Conservation (phyloP, 2,113 vertebrate species). For the Craseonycteris thonglongyai region DNA sequence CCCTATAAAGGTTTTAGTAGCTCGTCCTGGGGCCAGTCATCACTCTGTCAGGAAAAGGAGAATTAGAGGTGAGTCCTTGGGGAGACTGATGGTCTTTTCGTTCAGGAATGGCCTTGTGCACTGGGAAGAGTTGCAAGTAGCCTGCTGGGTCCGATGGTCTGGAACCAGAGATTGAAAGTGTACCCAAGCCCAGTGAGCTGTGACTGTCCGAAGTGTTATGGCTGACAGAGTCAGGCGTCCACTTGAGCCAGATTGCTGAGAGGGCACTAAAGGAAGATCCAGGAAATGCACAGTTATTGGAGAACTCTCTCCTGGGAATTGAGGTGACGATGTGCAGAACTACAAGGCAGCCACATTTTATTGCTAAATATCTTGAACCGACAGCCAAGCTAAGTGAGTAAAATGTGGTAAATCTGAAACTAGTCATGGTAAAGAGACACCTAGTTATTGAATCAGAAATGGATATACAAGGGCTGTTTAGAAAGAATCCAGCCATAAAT, state of each 20-base stretch:
- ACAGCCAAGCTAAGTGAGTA: conserved; percentile 21
- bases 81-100: conserved; percentile 54
- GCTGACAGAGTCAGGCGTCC: conserved; percentile 30
- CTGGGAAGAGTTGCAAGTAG: conserved; percentile 6
- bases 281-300: background rate
- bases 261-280: conserved; percentile 19
- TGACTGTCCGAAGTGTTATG: conserved; percentile 41
- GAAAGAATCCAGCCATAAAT: no score
- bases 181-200: background rate
- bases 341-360: conserved; percentile 7
- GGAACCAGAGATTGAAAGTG: conserved; percentile 58
- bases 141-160: conserved; percentile 37
- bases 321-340: background rate
- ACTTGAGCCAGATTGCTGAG: background rate
- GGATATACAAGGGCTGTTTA: no score
- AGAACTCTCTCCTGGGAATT: background rate
- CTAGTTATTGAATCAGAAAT: background rate
- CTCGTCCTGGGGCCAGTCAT: background rate
- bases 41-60: conserved; percentile 51
- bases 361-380: conserved; percentile 26
- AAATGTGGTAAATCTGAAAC: conserved; percentile 35
- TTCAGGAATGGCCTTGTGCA: background rate
- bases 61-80: conserved; percentile 63
- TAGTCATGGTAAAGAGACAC: background rate
- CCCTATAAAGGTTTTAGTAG: conserved; percentile 11